phyloP scores from a whole-genome alignment of 2,113 vertebrate species.

The Dromaius novaehollandiae region DNA sequence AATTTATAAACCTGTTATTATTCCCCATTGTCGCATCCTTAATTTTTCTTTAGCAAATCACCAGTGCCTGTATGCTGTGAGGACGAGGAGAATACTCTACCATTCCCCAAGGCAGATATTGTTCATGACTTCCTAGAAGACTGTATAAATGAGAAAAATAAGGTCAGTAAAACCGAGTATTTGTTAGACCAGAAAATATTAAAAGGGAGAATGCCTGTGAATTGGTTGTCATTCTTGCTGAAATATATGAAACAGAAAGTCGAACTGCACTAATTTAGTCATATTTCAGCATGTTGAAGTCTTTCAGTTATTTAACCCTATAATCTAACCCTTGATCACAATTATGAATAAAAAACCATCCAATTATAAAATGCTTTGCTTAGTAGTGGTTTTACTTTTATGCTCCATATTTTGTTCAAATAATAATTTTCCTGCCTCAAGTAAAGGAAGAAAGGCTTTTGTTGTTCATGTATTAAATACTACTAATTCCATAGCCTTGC shows the following conservation, averaged over 20 bases:
- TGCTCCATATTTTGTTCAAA: not conserved
- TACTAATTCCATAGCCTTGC: not conserved
- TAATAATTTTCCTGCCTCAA: not conserved
- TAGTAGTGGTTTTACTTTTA: not conserved
- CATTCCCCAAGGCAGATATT: not conserved
- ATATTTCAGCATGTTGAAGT: not conserved
- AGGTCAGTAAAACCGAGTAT: conserved; percentile 45
- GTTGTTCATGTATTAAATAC: not conserved
- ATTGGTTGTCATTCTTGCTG: not conserved
- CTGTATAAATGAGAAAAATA: conserved; percentile 53
- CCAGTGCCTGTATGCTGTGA: conserved; percentile 61
- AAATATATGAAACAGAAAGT: not conserved
- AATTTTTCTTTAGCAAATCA: conserved; percentile 62
- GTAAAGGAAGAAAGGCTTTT: not conserved
- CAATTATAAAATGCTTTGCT: not conserved
- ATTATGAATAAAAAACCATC: not conserved
- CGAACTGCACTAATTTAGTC: not conserved
- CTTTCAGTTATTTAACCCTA: not conserved
- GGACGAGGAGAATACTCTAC: conserved; percentile 35
- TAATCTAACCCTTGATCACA: not conserved
- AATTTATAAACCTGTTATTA: not conserved
- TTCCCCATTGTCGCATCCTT: not conserved
- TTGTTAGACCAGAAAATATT: not conserved
- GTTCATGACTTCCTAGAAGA: conserved; percentile 58
- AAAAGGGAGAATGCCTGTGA: not conserved